These are phyloP conservation scores for Pollachius pollachius DNA, from an alignment of 2,113 vertebrate species.

Conservation along the genomic window DNA sequence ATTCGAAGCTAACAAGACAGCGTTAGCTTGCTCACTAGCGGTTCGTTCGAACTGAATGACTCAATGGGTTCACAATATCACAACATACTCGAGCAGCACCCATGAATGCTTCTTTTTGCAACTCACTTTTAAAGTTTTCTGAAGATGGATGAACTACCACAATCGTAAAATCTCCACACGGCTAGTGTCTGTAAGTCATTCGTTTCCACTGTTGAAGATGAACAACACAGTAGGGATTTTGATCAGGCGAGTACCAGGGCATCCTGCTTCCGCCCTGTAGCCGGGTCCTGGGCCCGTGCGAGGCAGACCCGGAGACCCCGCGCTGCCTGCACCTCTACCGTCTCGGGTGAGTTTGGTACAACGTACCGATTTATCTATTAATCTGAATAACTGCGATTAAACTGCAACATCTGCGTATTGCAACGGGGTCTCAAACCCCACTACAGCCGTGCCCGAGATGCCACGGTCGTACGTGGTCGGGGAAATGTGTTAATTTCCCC, in stretches of 20 bases:
- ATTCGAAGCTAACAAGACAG: too few relatives aligned
- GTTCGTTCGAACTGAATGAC: too few relatives aligned
- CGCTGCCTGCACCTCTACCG: conserved; percentile 94
- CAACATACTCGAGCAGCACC: too few relatives aligned
- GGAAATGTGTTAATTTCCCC: conserved; percentile 64
- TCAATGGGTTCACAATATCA: too few relatives aligned
- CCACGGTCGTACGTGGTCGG: conserved; percentile 44
- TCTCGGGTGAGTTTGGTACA: conserved; percentile 98
- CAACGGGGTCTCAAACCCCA: conserved; percentile 64
- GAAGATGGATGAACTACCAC: too few relatives aligned
- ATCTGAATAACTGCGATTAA: conserved; percentile 80
- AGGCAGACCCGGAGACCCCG: conserved; percentile 95
- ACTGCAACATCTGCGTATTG: conserved; percentile 69
- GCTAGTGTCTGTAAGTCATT: too few relatives aligned
- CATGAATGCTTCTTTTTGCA: too few relatives aligned
- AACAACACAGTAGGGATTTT: neutral
- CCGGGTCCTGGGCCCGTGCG: conserved; percentile 94
- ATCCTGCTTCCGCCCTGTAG: conserved; percentile 25
- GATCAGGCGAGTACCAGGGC: neutral
- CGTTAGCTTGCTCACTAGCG: too few relatives aligned
- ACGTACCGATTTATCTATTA: conserved; percentile 90
- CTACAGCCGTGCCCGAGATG: conserved; percentile 33
- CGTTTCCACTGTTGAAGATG: too few relatives aligned
- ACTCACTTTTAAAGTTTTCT: too few relatives aligned
- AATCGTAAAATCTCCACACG: too few relatives aligned